phyloP scores from a whole-genome alignment of 1,140 invertebrate species.

The Leptestheria dahalacensis region DNA sequence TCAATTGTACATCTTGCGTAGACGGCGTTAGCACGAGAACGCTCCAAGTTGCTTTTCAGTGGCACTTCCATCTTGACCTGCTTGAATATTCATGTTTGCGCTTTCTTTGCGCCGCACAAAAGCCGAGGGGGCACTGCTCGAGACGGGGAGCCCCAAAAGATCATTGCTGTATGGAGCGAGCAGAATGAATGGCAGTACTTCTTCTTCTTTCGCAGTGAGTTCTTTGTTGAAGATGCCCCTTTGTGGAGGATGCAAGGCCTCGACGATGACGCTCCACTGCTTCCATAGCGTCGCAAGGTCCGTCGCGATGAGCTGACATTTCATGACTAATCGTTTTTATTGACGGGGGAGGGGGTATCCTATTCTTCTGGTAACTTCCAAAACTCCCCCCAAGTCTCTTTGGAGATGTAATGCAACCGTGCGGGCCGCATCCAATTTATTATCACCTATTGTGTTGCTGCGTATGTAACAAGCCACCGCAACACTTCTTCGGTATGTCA shows the following conservation, averaged over 20 bases:
- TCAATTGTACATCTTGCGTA: too few species aligned
- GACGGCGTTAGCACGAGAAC: not conserved
- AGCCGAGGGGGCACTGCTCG: not conserved
- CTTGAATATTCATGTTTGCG: not conserved
- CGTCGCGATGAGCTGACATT: not conserved
- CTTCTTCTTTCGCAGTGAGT: not conserved
- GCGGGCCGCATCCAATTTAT: too few species aligned
- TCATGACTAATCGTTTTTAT: not conserved
- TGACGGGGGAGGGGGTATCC: too few species aligned
- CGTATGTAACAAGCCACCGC: too few species aligned
- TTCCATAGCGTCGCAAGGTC: not conserved
- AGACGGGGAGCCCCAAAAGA: not conserved
- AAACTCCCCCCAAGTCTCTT: not conserved
- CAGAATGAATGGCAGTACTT: not conserved
- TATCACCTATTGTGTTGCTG: too few species aligned
- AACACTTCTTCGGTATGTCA: too few species aligned
- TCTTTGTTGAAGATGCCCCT: not conserved
- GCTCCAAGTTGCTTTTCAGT: not conserved
- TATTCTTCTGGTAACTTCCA: not conserved
- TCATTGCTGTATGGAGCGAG: not conserved
- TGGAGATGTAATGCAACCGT: too few species aligned
- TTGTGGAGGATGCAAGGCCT: not conserved
- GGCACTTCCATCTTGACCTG: not conserved
- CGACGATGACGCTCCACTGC: not conserved
- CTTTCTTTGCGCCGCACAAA: not conserved